Conservation (phyloP, 2,888 invertebrate genomes). For the Cerastoderma edule region DNA sequence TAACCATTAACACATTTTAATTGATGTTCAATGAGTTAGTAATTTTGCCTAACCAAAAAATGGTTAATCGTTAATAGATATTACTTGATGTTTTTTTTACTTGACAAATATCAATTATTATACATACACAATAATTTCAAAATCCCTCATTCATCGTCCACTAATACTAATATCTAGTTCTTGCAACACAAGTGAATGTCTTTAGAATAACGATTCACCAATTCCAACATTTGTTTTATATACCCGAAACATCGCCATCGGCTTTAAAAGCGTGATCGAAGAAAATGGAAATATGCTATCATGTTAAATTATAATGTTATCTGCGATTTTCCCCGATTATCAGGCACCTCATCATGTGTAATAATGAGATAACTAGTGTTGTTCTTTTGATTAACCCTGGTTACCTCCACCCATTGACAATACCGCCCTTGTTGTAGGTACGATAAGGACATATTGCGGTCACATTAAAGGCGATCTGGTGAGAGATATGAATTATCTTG, state of each 20-base stretch:
- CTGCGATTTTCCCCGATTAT: constrained; percentile 15
- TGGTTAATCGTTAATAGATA: no score
- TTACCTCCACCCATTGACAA: constrained; percentile 41
- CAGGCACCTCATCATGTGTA: constrained; percentile 5
- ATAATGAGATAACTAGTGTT: constrained; percentile 25
- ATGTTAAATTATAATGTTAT: background rate
- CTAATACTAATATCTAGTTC: no score
- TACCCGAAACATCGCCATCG: constrained; percentile 2
- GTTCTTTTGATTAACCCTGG: constrained; percentile 31
- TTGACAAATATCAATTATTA: no score
- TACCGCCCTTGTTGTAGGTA: background rate
- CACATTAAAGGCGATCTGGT: background rate
- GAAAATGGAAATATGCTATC: constrained; percentile 14
- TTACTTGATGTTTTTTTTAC: no score
- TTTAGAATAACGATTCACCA: no score
- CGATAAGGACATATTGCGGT: background rate
- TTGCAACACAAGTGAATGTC: no score
- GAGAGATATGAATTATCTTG: constrained; percentile 33
- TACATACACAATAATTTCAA: no score
- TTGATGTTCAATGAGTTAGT: no score
- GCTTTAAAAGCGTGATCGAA: constrained; percentile 15
- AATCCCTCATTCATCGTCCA: no score
- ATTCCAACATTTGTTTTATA: no score
- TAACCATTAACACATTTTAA: no score
- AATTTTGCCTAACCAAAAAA: no score